Conservation (phyloP, 2,113 vertebrate genomes). For the Phalacrocorax pelagicus region DNA sequence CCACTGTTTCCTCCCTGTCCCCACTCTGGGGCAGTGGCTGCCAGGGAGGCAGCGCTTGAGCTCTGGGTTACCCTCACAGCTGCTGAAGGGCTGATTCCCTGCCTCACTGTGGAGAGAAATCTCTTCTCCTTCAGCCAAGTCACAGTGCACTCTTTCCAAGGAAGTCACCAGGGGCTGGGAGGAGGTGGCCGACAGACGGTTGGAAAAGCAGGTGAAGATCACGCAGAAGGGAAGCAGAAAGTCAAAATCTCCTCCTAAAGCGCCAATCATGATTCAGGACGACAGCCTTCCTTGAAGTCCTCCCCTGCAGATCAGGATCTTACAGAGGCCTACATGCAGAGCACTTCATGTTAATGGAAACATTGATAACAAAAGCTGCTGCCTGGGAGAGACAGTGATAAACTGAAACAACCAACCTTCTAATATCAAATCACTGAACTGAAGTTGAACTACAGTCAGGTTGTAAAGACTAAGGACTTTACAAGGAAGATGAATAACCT, state of each 20-base stretch:
- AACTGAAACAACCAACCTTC: not conserved
- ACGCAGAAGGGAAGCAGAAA: constrained; percentile 87
- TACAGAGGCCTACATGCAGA: constrained; percentile 79
- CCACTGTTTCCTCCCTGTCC: not conserved
- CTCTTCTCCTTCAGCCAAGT: not conserved
- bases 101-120: not conserved
- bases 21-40: not conserved
- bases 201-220: constrained; percentile 90
- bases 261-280: constrained; percentile 85
- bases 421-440: not conserved
- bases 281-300: constrained; percentile 82
- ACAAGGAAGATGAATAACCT: not conserved
- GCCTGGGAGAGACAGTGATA: not conserved
- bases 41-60: not conserved
- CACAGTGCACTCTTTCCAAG: not conserved
- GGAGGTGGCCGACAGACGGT: constrained; percentile 69
- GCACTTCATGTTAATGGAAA: not conserved
- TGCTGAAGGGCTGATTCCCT: not conserved
- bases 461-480: not conserved
- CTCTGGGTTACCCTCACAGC: not conserved
- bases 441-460: not conserved
- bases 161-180: not conserved
- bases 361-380: not conserved
- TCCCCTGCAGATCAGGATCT: constrained; percentile 86
- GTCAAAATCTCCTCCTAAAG: constrained; percentile 79